Base-by-base conservation (phyloP, 2,113 vertebrate species). In the Pseudolaguvia tuberculata region DNA sequence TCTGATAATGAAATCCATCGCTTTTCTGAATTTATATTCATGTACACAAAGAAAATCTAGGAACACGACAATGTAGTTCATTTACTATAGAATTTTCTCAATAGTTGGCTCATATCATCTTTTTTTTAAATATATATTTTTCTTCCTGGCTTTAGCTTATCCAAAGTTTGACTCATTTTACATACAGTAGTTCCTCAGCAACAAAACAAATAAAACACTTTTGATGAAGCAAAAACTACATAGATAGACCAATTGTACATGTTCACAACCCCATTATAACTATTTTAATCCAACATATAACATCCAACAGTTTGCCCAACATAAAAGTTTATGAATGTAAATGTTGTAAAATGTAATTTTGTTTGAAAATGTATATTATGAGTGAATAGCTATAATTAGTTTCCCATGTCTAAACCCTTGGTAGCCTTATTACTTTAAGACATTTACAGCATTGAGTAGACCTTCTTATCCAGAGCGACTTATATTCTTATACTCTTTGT, bases 171-270 rank as follows among this genome's bases (percentile, higher is more conserved):
- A 27, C 31, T 71, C 53, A 25, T 47, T n/a, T 70, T 56, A 39
- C n/a, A 45, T 56, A 55, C 17, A 47, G 53, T 47, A 47, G 15
- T 71, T 47, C 52, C 52, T 27, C 52, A 47, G 53, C 39, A 71
- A 58, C 21, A 18, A 57, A 45, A 58, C 53, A 57, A 56, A 12
- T 21, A 12, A 4, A 5, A 1, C 15, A 25, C 15, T 57, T 14
- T 17, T 25, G 8, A 20, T 35, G 14, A 35, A 57, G 57, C 11
- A 15, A 3, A 45, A 71, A 47, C n/a, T 50, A 50, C 23, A 18
- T 18, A 48, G 39, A 65, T 47, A 63, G 3, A 63, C 11, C 1
- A 35, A 35, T 29, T 39, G n/a, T 23, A n/a, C 12, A 42, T 63
- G 13, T 47, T 65, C 21, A 48, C 42, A 66, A 8, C n/a, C 21